phyloP scores from a whole-genome alignment of 2,797 vertebrate genomes.

The Podarcis lilfordi region DNA sequence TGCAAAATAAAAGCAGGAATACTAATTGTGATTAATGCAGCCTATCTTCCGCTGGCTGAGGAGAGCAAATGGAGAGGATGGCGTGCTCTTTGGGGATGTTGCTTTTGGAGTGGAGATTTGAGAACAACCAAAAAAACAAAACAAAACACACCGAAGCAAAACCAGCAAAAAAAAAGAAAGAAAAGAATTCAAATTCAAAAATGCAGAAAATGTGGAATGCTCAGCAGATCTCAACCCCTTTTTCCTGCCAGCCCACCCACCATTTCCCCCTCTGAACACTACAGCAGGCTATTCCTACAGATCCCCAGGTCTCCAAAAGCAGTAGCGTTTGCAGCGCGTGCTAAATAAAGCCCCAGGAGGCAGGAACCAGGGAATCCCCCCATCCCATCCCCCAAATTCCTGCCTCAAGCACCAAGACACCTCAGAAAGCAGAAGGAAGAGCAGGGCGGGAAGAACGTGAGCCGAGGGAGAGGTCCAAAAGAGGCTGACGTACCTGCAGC shows the following conservation, averaged over 20 bases:
- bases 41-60: not conserved
- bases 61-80: constrained; percentile 1
- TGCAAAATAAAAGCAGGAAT: not conserved
- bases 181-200: not conserved
- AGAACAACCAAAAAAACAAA: not conserved
- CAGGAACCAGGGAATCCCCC: not conserved
- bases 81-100: not conserved
- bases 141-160: not conserved
- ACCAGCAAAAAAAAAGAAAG: not conserved
- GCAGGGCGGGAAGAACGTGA: constrained; percentile 14
- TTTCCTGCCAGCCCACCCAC: not conserved
- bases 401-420: not conserved
- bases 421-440: constrained; percentile 20
- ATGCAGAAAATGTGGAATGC: constrained; percentile 9
- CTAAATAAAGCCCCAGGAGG: not conserved
- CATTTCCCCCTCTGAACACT: not conserved
- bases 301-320: not conserved
- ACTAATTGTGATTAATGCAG: not conserved
- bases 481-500: constrained; percentile 91
- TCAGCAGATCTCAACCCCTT: not conserved
- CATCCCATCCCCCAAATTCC: not conserved
- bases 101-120: not conserved
- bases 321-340: constrained; percentile 9
- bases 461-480: constrained; percentile 27
- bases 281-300: accelerated